Evolutionary conservation across 2,113 vertebrate genomes (phyloP).

Genomic region (Spheniscus mendiculus): DNA sequence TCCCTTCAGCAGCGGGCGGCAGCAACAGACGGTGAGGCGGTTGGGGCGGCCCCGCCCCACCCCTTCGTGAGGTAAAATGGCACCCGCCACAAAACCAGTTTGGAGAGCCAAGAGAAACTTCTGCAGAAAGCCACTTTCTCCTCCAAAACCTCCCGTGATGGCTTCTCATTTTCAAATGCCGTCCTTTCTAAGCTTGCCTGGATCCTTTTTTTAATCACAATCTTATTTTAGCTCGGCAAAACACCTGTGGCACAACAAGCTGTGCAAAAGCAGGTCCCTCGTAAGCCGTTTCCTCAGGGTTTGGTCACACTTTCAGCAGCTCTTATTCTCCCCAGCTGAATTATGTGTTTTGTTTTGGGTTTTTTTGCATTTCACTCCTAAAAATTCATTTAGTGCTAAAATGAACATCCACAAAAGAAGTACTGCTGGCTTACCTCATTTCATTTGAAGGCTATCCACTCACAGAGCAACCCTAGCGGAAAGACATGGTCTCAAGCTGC

Average conservation of each 20-base stretch:
- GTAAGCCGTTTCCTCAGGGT: fast-evolving
- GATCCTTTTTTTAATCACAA: not conserved
- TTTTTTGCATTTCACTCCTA: not conserved
- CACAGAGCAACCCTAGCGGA: not conserved
- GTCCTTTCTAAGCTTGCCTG: fast-evolving
- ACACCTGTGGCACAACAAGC: not conserved
- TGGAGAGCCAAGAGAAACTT: fast-evolving
- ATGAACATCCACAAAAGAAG: fast-evolving
- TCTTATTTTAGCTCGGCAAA: not conserved
- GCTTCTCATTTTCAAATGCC: not conserved
- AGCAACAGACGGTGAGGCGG: fast-evolving
- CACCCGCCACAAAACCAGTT: fast-evolving
- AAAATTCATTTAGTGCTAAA: not conserved
- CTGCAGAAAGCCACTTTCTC: fast-evolving
- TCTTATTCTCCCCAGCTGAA: not conserved
- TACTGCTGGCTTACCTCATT: not conserved
- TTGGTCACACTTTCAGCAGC: fast-evolving
- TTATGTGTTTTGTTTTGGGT: not conserved
- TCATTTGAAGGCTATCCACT: not conserved
- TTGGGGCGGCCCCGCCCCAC: fast-evolving
- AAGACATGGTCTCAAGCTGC: not conserved
- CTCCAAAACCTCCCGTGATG: fast-evolving
- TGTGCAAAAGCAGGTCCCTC: not conserved
- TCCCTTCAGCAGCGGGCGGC: fast-evolving
- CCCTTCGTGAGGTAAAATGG: not conserved